Evolutionary conservation across 2,797 vertebrate species (phyloP).

Genomic region (Takifugu rubripes): DNA sequence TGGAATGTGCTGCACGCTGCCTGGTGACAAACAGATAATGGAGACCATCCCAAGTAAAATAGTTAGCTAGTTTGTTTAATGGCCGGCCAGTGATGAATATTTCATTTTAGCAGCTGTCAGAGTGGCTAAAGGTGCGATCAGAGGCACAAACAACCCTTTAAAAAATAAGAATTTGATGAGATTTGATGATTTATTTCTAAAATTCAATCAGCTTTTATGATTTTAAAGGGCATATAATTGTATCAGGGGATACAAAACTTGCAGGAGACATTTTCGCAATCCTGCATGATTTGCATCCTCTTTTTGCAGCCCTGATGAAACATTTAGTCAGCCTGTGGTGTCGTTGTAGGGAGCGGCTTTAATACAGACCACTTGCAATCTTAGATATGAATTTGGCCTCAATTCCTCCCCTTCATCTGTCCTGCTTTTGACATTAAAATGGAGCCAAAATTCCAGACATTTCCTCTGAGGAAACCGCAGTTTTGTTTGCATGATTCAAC

Average conservation of each 20-base stretch:
- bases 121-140: constrained; percentile 7
- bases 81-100: constrained; percentile 20
- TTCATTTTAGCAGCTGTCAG: constrained; percentile 20
- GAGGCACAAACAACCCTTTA: neutral
- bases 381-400: constrained; percentile 22
- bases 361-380: constrained; percentile 29
- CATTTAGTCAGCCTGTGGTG: constrained; percentile 36
- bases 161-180: too few relatives aligned
- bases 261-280: constrained; percentile 8
- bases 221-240: too few relatives aligned
- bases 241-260: too few relatives aligned
- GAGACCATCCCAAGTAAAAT: constrained; percentile 12
- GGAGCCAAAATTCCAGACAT: constrained; percentile 8
- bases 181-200: neutral
- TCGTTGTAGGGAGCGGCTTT: constrained; percentile 19
- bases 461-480: constrained; percentile 10
- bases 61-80: constrained; percentile 30
- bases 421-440: constrained; percentile 12
- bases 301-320: constrained; percentile 47
- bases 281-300: constrained; percentile 51
- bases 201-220: neutral
- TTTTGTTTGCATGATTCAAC: constrained; percentile 9
- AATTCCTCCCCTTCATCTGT: constrained; percentile 6
- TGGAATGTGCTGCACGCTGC: constrained; percentile 11
- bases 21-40: constrained; percentile 13